Percentiles rank a stretch among this genome's conserved stretches.
Conservation (phyloP, 1,140 invertebrate genomes). For the Camponotus pennsylvanicus region DNA sequence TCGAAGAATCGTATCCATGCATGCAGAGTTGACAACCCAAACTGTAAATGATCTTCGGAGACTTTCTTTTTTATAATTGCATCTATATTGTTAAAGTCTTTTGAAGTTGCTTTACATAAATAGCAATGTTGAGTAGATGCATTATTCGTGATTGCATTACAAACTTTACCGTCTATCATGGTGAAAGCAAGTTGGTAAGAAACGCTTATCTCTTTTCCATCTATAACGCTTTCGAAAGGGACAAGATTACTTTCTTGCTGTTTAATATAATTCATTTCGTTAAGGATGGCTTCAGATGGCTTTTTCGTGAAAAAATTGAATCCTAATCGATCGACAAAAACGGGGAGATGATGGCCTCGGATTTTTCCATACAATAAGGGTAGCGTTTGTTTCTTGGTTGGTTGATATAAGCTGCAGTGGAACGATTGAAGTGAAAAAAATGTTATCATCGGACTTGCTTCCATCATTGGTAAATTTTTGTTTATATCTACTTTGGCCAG, state of each 20-base stretch:
- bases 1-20: conserved; percentile 79
- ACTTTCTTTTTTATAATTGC: conserved; percentile 64
- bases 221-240: neutral
- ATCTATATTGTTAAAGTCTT: conserved; percentile 81
- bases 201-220: neutral
- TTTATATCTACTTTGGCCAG: neutral
- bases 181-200: neutral
- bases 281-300: neutral
- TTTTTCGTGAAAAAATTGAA: conserved; percentile 14
- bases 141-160: neutral
- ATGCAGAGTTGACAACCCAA: conserved; percentile 81
- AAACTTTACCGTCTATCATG: conserved; percentile 23
- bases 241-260: neutral
- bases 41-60: conserved; percentile 69
- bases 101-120: conserved; percentile 66
- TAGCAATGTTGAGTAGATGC: conserved; percentile 20
- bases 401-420: neutral
- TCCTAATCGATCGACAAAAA: neutral
- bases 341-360: conserved; percentile 22
- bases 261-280: neutral
- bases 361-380: conserved; percentile 60
- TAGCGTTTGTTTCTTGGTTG: neutral
- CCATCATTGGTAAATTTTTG: conserved; percentile 1
- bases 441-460: neutral
- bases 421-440: neutral